A percentile compares a stretch with the other conserved stretches of the same genome.
Conservation (phyloP, 2,888 invertebrate species). For the Hylaea fasciaria region DNA sequence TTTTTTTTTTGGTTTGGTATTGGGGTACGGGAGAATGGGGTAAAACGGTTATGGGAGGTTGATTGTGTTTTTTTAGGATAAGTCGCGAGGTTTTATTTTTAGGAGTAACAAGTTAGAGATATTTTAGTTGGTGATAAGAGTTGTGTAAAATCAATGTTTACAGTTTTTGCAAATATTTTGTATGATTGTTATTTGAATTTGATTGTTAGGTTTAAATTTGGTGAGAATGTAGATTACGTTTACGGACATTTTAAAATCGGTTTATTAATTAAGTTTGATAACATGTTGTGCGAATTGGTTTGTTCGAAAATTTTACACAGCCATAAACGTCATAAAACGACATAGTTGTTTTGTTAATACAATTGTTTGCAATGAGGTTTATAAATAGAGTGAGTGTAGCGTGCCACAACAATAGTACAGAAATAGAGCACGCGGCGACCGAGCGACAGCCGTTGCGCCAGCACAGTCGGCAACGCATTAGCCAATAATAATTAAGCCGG, state of each 20-base stretch:
- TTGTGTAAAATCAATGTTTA: not conserved
- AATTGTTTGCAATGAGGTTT: conserved; percentile 7
- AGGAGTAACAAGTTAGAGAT: not conserved
- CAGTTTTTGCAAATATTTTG: not conserved
- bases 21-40: not conserved
- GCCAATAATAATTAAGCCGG: conserved; percentile 68
- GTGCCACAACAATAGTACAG: conserved; percentile 42
- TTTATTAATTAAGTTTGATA: no score
- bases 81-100: not conserved
- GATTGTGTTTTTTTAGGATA: not conserved
- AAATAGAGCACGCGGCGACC: conserved; percentile 67
- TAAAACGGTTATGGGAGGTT: not conserved
- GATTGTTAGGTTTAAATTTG: not conserved
- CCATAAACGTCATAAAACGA: no score
- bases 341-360: not conserved
- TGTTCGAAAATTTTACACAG: no score
- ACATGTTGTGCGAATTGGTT: no score
- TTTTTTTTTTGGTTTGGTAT: conserved; percentile 1
- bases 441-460: conserved; percentile 56
- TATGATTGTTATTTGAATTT: not conserved
- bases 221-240: not conserved
- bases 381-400: conserved; percentile 36
- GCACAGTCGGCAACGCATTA: conserved; percentile 57
- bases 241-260: no score
- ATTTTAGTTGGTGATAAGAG: not conserved